A percentile compares a stretch with the other conserved stretches of the same genome.
These are phyloP conservation scores for Stenodema calcarata DNA, from an alignment of 2,888 invertebrate species.

Conservation along the genomic window DNA sequence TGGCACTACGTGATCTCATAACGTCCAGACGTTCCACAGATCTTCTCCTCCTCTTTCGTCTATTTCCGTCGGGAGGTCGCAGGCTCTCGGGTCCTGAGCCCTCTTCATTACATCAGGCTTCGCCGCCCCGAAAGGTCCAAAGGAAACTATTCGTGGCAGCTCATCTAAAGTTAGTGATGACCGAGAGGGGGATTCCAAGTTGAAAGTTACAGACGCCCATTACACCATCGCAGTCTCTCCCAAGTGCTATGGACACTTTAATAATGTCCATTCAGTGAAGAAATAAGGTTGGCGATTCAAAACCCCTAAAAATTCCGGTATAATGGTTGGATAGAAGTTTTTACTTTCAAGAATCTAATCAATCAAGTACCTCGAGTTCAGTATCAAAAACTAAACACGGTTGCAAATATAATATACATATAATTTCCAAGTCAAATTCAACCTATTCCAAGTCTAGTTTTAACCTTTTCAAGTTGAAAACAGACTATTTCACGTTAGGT, in stretches of 20 bases:
- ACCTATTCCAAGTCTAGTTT: too few relatives aligned
- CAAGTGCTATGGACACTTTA: neutral
- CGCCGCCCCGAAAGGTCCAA: neutral
- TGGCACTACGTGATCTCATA: neutral
- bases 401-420: too few relatives aligned
- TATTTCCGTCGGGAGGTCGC: neutral
- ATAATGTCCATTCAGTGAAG: too few relatives aligned
- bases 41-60: neutral
- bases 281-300: too few relatives aligned
- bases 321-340: too few relatives aligned
- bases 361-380: too few relatives aligned
- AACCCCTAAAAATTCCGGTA: too few relatives aligned
- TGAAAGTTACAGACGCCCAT: neutral
- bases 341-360: too few relatives aligned
- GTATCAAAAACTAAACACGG: too few relatives aligned
- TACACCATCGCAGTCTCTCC: neutral
- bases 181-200: neutral
- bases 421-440: too few relatives aligned
- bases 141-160: neutral
- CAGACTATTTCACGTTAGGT: too few relatives aligned
- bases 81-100: neutral
- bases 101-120: neutral
- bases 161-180: neutral
- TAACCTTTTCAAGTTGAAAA: too few relatives aligned
- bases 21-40: neutral